Evolutionary conservation across 2,888 invertebrate genomes (phyloP).

Genomic region (Troglohyphantes excavatus): DNA sequence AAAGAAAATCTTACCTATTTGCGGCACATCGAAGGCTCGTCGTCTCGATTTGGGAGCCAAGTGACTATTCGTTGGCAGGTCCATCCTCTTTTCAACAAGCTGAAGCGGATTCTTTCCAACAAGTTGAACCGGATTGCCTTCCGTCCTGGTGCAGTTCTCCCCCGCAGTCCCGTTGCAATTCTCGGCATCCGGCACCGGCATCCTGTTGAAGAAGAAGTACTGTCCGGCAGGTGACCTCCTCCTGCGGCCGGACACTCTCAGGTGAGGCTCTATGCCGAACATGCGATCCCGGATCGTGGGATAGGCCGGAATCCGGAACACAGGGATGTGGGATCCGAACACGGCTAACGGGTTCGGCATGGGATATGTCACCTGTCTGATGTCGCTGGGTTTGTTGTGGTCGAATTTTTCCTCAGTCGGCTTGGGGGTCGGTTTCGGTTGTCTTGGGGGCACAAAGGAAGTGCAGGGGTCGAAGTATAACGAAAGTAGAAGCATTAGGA

Average conservation of each 20-base stretch:
- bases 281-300: not conserved
- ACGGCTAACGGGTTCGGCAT: not conserved
- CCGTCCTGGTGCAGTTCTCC: constrained; percentile 11
- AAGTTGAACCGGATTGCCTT: too few species aligned
- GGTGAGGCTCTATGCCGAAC: constrained; percentile 39
- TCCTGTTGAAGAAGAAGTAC: constrained; percentile 25
- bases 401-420: constrained; percentile 29
- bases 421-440: not conserved
- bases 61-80: not conserved
- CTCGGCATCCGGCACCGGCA: not conserved
- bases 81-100: constrained; percentile 6
- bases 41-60: not conserved
- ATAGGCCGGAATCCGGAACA: constrained; percentile 4
- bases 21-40: constrained; percentile 52
- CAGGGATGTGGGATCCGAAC: constrained; percentile 13
- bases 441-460: not conserved
- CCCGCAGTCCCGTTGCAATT: constrained; percentile 11
- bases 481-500: not conserved
- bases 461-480: not conserved
- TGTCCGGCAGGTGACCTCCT: not conserved
- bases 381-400: constrained; percentile 26
- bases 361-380: constrained; percentile 1
- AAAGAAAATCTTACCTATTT: constrained; percentile 45
- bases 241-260: not conserved
- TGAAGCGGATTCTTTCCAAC: not conserved